phyloP scores from a whole-genome alignment of 2,113 vertebrate genomes.

The Nettapus auritus region DNA sequence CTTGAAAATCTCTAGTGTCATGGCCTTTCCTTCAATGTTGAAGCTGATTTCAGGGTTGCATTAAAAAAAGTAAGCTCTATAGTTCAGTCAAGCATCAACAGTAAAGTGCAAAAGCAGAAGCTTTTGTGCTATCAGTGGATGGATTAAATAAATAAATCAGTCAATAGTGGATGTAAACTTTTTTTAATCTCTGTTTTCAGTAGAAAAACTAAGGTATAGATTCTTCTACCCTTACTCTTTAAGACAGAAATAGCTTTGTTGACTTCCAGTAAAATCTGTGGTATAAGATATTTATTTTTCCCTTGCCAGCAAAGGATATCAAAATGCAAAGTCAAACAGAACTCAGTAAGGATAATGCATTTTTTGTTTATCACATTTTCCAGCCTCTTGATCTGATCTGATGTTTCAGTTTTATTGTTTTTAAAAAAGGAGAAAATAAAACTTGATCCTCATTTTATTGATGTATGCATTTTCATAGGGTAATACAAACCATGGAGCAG shows the following conservation, averaged over 20 bases:
- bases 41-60: constrained; percentile 60
- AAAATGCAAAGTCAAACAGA: not conserved
- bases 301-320: not conserved
- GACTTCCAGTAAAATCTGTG: not conserved
- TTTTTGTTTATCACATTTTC: constrained; percentile 4
- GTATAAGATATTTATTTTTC: not conserved
- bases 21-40: constrained; percentile 44
- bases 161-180: constrained; percentile 53
- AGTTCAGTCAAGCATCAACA: constrained; percentile 49
- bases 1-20: constrained; percentile 56
- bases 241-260: not conserved
- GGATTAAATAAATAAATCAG: constrained; percentile 62
- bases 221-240: not conserved
- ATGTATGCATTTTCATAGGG: not conserved
- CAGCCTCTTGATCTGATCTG: not conserved
- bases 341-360: not conserved
- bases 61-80: constrained; percentile 38
- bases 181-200: not conserved
- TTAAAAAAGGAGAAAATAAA: not conserved
- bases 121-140: constrained; percentile 25
- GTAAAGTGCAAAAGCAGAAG: constrained; percentile 61
- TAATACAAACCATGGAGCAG: not conserved
- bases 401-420: not conserved
- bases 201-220: not conserved
- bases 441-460: not conserved